phyloP scores from a whole-genome alignment of 2,888 invertebrate species.

The Hanleya hanleyi region DNA sequence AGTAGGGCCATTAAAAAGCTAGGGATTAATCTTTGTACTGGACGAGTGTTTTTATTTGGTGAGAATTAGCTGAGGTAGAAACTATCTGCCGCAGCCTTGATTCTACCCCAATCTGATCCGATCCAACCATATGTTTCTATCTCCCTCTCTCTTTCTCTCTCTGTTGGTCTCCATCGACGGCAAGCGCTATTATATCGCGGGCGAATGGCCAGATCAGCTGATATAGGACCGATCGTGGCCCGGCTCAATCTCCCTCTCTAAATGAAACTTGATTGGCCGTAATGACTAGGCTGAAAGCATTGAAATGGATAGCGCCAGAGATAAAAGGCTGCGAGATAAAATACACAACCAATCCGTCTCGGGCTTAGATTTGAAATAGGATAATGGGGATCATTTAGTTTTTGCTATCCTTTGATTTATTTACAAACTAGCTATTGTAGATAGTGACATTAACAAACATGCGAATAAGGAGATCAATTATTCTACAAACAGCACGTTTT shows the following conservation, averaged over 20 bases:
- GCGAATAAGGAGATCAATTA: no score
- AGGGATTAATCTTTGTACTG: not conserved
- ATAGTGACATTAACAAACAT: slow-evolving; percentile 1
- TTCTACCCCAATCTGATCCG: no score
- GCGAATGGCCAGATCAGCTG: not conserved
- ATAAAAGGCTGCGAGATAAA: not conserved
- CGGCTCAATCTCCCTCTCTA: not conserved
- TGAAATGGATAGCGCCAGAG: slow-evolving; percentile 9
- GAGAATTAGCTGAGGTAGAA: not conserved
- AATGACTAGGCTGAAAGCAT: slow-evolving; percentile 6
- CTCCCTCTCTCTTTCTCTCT: no score
- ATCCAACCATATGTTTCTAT: no score
- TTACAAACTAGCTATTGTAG: slow-evolving; percentile 4
- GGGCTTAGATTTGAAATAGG: not conserved
- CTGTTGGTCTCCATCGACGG: no score
- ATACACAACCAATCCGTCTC: not conserved
- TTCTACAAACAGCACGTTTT: no score
- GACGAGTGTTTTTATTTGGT: slow-evolving; percentile 3
- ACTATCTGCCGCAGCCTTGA: no score
- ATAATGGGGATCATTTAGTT: slow-evolving; percentile 7
- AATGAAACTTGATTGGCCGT: slow-evolving; percentile 8
- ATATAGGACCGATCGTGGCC: not conserved
- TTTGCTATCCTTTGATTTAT: slow-evolving; percentile 8
- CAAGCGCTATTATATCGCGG: no score
- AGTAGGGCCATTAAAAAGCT: not conserved